phyloP scores from a whole-genome alignment of 1,140 invertebrate genomes.

The Tetramorium alpestre region DNA sequence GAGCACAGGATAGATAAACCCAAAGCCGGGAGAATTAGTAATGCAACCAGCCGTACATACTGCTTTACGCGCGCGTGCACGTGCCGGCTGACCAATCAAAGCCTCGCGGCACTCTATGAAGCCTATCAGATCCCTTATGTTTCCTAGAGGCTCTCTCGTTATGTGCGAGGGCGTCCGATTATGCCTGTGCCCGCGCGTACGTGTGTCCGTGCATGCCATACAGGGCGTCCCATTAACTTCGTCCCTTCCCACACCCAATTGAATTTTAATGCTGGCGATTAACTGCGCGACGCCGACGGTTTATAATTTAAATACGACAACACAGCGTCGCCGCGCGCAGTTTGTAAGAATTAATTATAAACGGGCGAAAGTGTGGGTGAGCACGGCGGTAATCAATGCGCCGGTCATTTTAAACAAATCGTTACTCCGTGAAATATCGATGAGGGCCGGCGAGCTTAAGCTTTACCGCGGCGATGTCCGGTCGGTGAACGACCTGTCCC shows the following conservation, averaged over 20 bases:
- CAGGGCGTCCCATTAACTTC: conserved; percentile 62
- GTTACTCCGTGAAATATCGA: conserved; percentile 39
- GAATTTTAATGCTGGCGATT: conserved; percentile 59
- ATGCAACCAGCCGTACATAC: conserved; percentile 64
- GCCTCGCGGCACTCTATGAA: conserved; percentile 68
- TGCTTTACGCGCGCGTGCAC: conserved; percentile 63
- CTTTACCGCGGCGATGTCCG: conserved; percentile 10
- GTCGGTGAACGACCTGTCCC: conserved; percentile 2
- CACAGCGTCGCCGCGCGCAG: conserved; percentile 8
- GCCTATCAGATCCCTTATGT: conserved; percentile 74
- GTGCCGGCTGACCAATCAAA: conserved; percentile 74
- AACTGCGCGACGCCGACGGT: conserved; percentile 53
- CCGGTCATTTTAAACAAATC: conserved; percentile 18
- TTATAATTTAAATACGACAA: conserved; percentile 60
- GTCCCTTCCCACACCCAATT: conserved; percentile 43
- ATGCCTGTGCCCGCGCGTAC: background rate
- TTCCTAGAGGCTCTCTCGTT: conserved; percentile 50
- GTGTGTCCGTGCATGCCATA: conserved; percentile 18
- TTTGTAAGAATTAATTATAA: conserved; percentile 59
- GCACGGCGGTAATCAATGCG: conserved; percentile 39
- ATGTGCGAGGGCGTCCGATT: conserved; percentile 53
- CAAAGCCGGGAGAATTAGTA: conserved; percentile 70
- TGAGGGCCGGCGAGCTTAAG: conserved; percentile 8
- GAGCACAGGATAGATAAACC: conserved; percentile 57
- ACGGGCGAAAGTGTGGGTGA: conserved; percentile 43